A percentile compares a stretch with the other conserved stretches of the same genome.
phyloP scores from a whole-genome alignment of 1,140 invertebrate genomes.

The Macrosteles quadrilineatus region DNA sequence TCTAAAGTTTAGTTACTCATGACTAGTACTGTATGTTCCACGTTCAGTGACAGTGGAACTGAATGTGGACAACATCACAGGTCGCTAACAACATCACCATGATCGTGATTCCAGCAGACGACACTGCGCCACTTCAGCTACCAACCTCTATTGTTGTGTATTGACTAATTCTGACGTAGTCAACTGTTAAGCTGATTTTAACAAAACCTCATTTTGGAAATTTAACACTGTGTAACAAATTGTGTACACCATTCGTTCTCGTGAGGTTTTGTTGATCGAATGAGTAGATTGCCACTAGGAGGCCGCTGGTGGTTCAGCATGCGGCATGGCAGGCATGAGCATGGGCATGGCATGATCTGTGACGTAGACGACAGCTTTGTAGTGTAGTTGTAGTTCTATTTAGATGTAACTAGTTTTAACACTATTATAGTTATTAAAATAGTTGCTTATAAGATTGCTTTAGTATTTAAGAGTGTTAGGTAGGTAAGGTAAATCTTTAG shows the following conservation, averaged over 20 bases:
- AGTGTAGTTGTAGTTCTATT: too few relatives aligned
- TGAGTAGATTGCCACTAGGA: background rate
- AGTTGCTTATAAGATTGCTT: too few relatives aligned
- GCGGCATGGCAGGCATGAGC: background rate
- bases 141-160: background rate
- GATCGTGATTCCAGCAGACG: constrained; percentile 10
- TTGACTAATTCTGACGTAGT: constrained; percentile 6
- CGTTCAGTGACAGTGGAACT: constrained; percentile 4
- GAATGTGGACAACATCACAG: constrained; percentile 34
- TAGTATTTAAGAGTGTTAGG: too few relatives aligned
- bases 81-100: constrained; percentile 24
- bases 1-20: background rate
- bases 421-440: too few relatives aligned
- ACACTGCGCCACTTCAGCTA: background rate
- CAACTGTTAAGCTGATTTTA: constrained; percentile 6
- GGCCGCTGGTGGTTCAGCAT: constrained; percentile 5
- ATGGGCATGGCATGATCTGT: too few relatives aligned
- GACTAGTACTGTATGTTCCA: background rate
- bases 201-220: constrained; percentile 10
- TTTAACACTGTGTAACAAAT: background rate
- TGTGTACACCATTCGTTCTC: background rate
- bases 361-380: too few relatives aligned
- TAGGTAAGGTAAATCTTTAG: too few relatives aligned
- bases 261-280: constrained; percentile 13
- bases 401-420: too few relatives aligned